Evolutionary conservation across 1,140 invertebrate genomes (phyloP).

Genomic region (Phthorimaea operculella): DNA sequence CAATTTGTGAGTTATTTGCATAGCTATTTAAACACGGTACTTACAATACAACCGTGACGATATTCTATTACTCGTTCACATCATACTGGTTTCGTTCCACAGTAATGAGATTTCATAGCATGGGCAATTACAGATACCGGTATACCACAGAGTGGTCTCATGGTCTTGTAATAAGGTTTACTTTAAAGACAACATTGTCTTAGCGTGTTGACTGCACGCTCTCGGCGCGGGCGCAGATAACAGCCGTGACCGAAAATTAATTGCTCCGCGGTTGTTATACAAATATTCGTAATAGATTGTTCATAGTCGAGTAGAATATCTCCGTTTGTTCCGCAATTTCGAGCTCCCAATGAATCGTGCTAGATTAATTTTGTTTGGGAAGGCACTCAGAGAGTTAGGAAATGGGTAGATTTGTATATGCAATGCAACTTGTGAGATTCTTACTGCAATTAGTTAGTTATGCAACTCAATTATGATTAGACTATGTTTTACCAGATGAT

Average conservation of each 20-base stretch:
- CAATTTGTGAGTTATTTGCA: constrained; percentile 1
- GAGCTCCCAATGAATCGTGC: too few relatives aligned
- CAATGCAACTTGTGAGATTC: too few relatives aligned
- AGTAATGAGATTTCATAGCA: constrained; percentile 1
- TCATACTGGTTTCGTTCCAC: background rate
- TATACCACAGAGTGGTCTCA: too few relatives aligned
- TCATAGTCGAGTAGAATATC: background rate
- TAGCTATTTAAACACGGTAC: background rate
- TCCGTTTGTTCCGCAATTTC: background rate
- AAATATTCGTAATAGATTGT: background rate
- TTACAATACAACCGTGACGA: background rate
- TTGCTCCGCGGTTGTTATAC: background rate
- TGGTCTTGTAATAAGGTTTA: too few relatives aligned
- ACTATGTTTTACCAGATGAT: too few relatives aligned
- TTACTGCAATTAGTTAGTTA: too few relatives aligned
- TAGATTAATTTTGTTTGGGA: too few relatives aligned
- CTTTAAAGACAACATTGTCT: too few relatives aligned
- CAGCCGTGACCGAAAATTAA: constrained; percentile 2
- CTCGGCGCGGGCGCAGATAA: background rate
- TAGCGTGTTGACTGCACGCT: background rate
- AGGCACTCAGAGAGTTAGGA: too few relatives aligned
- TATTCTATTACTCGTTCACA: background rate
- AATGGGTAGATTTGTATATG: too few relatives aligned
- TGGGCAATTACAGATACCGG: too few relatives aligned
- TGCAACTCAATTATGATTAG: too few relatives aligned